Percentiles rank a stretch among this genome's conserved stretches.
phyloP scores from a whole-genome alignment of 2,888 invertebrate species.

The Pheosia tremula region DNA sequence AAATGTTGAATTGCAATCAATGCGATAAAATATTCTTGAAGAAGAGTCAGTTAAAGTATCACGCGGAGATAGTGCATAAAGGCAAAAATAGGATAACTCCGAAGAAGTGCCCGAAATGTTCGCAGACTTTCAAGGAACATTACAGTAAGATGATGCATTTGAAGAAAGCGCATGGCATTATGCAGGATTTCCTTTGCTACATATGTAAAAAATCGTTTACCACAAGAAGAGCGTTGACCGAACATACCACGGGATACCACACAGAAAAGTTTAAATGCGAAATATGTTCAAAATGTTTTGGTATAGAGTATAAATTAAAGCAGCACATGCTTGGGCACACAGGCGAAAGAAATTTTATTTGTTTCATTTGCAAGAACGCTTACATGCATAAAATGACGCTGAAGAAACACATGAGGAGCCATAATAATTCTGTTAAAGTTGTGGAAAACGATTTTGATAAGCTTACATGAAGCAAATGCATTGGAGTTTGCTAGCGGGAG shows the following conservation, averaged over 20 bases:
- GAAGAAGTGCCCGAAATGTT: constrained; percentile 56
- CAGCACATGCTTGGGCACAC: constrained; percentile 64
- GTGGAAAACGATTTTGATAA: constrained; percentile 23
- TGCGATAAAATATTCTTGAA: constrained; percentile 69
- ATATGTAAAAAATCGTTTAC: constrained; percentile 50
- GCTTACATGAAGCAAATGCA: constrained; percentile 29
- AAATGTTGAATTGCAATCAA: constrained; percentile 52
- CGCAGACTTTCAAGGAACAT: constrained; percentile 56
- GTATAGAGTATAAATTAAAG: constrained; percentile 70
- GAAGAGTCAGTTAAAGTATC: constrained; percentile 71
- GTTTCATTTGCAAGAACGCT: constrained; percentile 68
- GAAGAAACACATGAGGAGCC: constrained; percentile 71
- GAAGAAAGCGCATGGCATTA: constrained; percentile 53
- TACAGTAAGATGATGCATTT: constrained; percentile 58
- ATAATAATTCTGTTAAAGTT: constrained; percentile 44
- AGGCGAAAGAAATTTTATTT: constrained; percentile 67
- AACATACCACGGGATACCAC: constrained; percentile 59
- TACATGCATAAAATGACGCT: constrained; percentile 70
- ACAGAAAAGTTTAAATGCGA: constrained; percentile 74
- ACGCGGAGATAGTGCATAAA: constrained; percentile 63
- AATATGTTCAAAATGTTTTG: constrained; percentile 72
- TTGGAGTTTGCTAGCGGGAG: too few relatives aligned
- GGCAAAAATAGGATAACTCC: constrained; percentile 44
- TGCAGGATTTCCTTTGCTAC: constrained; percentile 49
- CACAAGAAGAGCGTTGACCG: constrained; percentile 53